Conservation (phyloP, 2,113 vertebrate species). For the Muscicapa adusta region DNA sequence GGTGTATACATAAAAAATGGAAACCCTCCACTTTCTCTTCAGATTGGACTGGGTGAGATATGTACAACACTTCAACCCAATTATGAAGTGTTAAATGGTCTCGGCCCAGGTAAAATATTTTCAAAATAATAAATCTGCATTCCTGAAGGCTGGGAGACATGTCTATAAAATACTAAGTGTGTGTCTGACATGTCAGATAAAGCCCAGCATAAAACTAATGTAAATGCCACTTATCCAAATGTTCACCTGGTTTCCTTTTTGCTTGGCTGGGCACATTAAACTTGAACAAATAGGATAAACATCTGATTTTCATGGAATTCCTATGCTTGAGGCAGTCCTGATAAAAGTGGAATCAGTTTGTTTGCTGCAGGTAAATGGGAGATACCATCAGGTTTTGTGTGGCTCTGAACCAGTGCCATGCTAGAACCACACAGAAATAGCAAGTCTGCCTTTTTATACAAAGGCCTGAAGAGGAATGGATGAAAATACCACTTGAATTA, state of each 20-base stretch:
- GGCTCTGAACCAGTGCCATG: neutral
- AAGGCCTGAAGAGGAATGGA: neutral
- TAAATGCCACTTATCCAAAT: neutral
- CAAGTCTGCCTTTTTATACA: neutral
- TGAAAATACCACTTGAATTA: neutral
- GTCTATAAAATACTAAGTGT: neutral
- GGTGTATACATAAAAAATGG: neutral
- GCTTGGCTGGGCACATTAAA: neutral
- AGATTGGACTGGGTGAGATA: constrained; percentile 4
- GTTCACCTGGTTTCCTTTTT: neutral
- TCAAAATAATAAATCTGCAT: neutral
- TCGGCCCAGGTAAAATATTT: constrained; percentile 26
- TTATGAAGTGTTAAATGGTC: neutral
- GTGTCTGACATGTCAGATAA: constrained; percentile 8
- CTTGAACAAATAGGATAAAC: neutral
- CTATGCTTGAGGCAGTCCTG: neutral
- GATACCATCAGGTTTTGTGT: neutral
- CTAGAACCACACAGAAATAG: neutral
- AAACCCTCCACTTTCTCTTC: constrained; percentile 25
- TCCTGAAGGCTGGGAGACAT: neutral
- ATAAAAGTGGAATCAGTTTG: neutral
- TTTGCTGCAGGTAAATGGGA: neutral
- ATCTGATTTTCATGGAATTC: neutral
- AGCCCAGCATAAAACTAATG: constrained; percentile 17
- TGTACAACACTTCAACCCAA: neutral